phyloP scores from a whole-genome alignment of 2,797 vertebrate species.

The Falco berigora region DNA sequence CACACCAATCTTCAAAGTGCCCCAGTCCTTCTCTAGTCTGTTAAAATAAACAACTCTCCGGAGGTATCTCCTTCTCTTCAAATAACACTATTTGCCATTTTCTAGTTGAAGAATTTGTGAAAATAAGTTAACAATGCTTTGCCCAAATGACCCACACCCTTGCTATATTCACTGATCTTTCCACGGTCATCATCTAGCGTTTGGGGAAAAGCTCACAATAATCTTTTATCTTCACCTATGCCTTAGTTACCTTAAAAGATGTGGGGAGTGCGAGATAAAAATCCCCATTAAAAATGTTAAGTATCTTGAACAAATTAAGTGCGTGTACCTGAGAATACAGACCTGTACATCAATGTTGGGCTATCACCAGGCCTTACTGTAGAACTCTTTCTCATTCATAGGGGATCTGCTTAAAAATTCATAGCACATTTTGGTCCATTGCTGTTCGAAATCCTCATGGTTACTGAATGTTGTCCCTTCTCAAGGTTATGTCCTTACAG shows the following conservation, averaged over 20 bases:
- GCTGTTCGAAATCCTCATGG: neutral
- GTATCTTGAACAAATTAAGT: neutral
- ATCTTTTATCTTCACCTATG: neutral
- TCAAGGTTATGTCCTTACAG: neutral
- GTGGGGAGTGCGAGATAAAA: accelerated
- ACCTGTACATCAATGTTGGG: accelerated
- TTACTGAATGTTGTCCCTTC: neutral
- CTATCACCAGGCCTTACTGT: neutral
- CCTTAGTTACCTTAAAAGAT: neutral
- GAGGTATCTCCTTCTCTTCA: neutral
- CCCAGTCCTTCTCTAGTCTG: neutral
- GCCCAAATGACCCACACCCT: neutral
- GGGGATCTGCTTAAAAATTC: neutral
- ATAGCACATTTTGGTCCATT: neutral
- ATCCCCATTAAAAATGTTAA: neutral
- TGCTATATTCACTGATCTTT: neutral
- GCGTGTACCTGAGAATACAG: neutral
- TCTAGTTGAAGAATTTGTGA: neutral
- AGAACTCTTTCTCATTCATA: neutral
- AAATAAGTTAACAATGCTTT: neutral
- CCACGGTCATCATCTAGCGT: accelerated
- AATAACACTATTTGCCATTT: neutral
- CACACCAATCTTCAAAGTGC: neutral
- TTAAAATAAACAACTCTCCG: neutral
- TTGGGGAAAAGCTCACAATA: neutral